Evolutionary conservation across 2,797 vertebrate genomes (phyloP), one percentile per base, ranked within the genome.

Genomic region (Enoplosus armatus): DNA sequence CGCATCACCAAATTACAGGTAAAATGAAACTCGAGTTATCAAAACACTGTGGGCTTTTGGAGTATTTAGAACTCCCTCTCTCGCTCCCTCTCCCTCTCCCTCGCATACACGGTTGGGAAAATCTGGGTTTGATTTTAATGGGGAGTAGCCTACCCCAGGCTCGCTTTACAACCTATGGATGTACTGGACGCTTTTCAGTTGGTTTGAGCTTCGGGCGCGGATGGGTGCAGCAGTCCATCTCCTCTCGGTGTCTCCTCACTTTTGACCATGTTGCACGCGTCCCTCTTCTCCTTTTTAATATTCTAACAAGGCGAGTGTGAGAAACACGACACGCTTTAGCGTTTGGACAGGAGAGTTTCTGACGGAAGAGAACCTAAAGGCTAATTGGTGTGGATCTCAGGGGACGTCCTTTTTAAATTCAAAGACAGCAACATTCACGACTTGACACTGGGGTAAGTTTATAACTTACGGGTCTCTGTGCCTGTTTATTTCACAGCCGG

Each of bases 61-160:
- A 58, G 71, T 77, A 75, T 75, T 39, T 39, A 20, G 8, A 20
- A 1, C 11, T 18, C 35, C 47, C 47, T 56, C 51, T 50, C 67
- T 41, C 29, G 3, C 67, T 33, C 48, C 29, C 67, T 50, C 75
- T 59, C 47, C 24, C 62, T 16, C 67, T 1, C 75, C 5, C 50
- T 3, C 68, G 11, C 84, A 59, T 72, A 72, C 89, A 81, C 43
- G 68, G 63, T 66, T 86, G 71, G 82, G 81, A 27, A 89, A 94
- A 93, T 95, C 92, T 95, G 94, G 93, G 93, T 90, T 92, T 94
- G 92, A 94, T 95, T 95, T 91, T 85, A 88, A 89, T 80, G 86
- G 93, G 94, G 94, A 94, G 94, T 94, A 85, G 90, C 94, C 92
- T 84, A 75, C 79, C 69, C 80, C 41, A 77, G 79, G 84, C 85